These are phyloP conservation scores for Sepiola atlantica DNA, from an alignment of 2,888 invertebrate genomes.

Conservation along the genomic window DNA sequence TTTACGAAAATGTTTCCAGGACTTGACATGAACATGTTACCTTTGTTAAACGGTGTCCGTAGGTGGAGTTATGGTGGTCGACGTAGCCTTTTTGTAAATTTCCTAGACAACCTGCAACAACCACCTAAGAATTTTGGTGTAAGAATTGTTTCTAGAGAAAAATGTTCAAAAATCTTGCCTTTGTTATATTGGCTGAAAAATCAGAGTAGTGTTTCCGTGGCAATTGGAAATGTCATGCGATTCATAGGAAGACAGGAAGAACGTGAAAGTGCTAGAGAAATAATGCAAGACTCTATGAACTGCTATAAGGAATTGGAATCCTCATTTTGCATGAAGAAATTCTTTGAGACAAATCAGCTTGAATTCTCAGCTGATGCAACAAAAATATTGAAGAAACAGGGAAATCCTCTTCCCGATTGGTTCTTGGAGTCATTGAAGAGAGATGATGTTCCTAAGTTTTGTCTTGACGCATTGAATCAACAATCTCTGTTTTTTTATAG, in stretches of 20 bases:
- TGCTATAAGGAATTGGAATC: slow-evolving; percentile 62
- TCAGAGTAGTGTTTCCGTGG: slow-evolving; percentile 81
- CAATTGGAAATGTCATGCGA: slow-evolving; percentile 78
- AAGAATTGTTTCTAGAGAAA: slow-evolving; percentile 53
- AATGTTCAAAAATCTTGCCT: slow-evolving; percentile 82
- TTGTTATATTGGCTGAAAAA: slow-evolving; percentile 85
- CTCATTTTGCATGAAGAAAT: slow-evolving; percentile 52
- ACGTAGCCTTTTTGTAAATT: slow-evolving; percentile 79
- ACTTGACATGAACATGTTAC: slow-evolving; percentile 82
- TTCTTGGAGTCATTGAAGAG: slow-evolving; percentile 80
- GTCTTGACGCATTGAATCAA: slow-evolving; percentile 76
- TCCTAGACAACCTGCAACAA: background rate
- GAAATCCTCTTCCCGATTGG: slow-evolving; percentile 78
- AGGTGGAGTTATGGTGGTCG: slow-evolving; percentile 90
- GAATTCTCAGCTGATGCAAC: slow-evolving; percentile 46
- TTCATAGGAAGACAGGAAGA: slow-evolving; percentile 59
- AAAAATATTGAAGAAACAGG: slow-evolving; percentile 54
- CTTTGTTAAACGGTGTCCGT: slow-evolving; percentile 86
- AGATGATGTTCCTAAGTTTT: slow-evolving; percentile 80
- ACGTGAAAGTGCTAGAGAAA: slow-evolving; percentile 56
- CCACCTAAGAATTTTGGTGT: slow-evolving; percentile 49
- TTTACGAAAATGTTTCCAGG: slow-evolving; percentile 82
- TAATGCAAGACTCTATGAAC: slow-evolving; percentile 65
- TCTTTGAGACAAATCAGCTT: slow-evolving; percentile 49
- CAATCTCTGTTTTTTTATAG: slow-evolving; percentile 67